phyloP scores from a whole-genome alignment of 2,113 vertebrate genomes.

The Lanius ludovicianus region DNA sequence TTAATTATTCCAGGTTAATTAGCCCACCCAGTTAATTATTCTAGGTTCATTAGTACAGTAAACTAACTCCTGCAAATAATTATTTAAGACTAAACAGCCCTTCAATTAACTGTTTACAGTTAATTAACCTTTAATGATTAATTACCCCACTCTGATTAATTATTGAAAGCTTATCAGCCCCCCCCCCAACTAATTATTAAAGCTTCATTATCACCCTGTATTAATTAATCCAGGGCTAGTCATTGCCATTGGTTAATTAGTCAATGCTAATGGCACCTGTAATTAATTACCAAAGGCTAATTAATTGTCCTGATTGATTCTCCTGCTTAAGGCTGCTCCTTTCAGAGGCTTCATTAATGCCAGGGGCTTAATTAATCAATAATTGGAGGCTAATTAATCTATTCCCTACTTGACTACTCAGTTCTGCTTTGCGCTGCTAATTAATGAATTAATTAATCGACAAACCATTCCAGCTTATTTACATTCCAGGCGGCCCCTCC shows the following conservation, averaged over 20 bases:
- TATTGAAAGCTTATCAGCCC: neutral
- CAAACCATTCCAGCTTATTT: neutral
- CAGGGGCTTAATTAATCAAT: neutral
- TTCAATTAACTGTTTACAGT: accelerated
- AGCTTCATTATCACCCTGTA: accelerated
- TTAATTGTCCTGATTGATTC: neutral
- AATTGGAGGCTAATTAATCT: neutral
- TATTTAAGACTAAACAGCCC: accelerated
- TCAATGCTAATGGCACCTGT: neutral
- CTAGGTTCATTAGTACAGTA: accelerated
- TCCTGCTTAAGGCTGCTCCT: neutral
- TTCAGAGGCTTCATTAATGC: neutral
- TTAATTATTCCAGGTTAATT: neutral
- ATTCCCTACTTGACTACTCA: neutral
- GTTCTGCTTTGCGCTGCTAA: neutral
- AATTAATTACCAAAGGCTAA: neutral
- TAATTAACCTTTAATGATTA: neutral
- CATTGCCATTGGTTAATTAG: too few relatives aligned
- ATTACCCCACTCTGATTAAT: neutral
- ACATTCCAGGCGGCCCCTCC: neutral
- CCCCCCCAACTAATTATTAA: neutral
- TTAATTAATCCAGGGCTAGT: neutral
- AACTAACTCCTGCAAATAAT: too few relatives aligned
- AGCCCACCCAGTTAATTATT: neutral
- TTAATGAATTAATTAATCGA: neutral